Percentiles rank a stretch among this genome's conserved stretches.
These are phyloP conservation scores for Poicephalus gulielmi DNA, from an alignment of 2,113 vertebrate genomes.

Conservation along the genomic window DNA sequence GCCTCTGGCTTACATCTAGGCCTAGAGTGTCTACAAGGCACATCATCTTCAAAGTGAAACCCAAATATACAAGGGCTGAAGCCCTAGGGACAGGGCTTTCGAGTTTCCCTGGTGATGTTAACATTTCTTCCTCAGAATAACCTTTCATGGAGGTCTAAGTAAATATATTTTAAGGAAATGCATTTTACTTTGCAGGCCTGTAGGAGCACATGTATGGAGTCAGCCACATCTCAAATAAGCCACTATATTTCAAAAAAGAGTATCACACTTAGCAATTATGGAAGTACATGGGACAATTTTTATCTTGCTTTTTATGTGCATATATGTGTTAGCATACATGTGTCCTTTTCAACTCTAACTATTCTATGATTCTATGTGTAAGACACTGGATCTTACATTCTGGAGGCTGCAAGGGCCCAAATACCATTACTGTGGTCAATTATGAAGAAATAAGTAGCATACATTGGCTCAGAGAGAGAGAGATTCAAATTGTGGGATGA, in stretches of 20 bases:
- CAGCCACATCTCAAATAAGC: background rate
- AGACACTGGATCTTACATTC: background rate
- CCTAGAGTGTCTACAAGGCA: background rate
- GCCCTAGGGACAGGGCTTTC: background rate
- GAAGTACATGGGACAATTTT: background rate
- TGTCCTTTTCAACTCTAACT: background rate
- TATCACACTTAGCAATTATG: background rate
- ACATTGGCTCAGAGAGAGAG: background rate
- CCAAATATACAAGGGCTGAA: background rate
- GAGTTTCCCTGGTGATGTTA: background rate
- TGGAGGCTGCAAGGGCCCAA: background rate
- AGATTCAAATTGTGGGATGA: background rate
- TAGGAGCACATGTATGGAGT: background rate
- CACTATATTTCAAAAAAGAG: rapidly evolving
- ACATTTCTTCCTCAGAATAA: background rate
- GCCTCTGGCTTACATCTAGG: background rate
- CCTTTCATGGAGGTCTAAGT: background rate
- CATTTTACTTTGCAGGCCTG: background rate
- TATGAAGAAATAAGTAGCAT: background rate
- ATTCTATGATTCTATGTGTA: background rate
- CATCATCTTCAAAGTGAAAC: background rate
- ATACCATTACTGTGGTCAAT: background rate
- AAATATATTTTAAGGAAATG: background rate
- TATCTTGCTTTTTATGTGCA: background rate
- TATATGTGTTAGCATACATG: background rate